Base-by-base conservation (phyloP, 2,797 vertebrate genomes). In the Hirundo rustica region DNA sequence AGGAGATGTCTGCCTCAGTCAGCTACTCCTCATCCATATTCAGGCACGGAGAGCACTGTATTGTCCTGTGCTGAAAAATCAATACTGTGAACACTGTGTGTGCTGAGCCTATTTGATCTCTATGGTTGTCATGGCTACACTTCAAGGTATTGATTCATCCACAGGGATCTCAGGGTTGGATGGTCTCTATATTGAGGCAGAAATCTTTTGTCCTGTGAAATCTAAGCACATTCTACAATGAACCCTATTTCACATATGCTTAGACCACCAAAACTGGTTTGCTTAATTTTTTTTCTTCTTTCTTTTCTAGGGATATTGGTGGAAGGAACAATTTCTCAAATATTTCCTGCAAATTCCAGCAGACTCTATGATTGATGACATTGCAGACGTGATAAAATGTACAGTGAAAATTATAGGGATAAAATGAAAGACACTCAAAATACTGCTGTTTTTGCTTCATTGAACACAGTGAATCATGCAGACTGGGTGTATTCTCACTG, bases 111-210 rank as follows among this genome's bases (percentile, higher is more conserved):
- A 54, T 95, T 93, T 89, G 87, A 91, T 94, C 94, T 96, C 77
- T 91, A 16, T 74, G 73, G 97, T 97, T 97, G 97, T 96, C 97
- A 97, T 97, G 97, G 92, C 83, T 88, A 97, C 94, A 65, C 25
- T 34, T 94, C 79, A 92, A 96, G 88, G 86, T 96, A 97, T 97
- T 61, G 94, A 97, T 97, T 97, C 92, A 86, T 93, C 88, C 86
- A 66, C 78, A 88, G 94, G 94, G 93, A 97, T 93, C 87, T 94
- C 85, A 76, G 88, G 92, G 85, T 92, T 91, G 81, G 95, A 96
- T 87, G 80, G 71, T 95, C 78, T 51, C 89, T 90, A 70, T 86
- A 90, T 66, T 89, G 92, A 96, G 73, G 87, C 68, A 92, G 76
- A 86, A 90, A 53, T 88, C 92, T 92, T 97, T 94, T 95, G 92